Base-by-base conservation (phyloP, 2,797 vertebrate species). In the Rhyacichthys aspro region DNA sequence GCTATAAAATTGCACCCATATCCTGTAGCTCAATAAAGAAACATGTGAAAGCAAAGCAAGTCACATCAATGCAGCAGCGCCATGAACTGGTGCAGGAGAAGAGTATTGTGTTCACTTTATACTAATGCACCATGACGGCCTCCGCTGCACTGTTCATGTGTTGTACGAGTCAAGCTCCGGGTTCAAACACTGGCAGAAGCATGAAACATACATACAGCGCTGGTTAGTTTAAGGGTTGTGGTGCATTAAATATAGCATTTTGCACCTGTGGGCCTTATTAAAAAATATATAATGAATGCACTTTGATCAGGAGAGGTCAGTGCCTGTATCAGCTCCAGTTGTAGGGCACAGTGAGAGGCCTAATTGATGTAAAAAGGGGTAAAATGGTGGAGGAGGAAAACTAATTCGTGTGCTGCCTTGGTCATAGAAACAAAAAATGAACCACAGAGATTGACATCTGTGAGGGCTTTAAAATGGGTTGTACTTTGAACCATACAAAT, bases 241-340 rank as follows among this genome's bases (percentile, higher is more conserved):
- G 55, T 8, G 11, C n/a, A 33, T 68, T 50, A 50, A 65, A 45
- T 19, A 56, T 50, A 65, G 79, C 46, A 74, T 69, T 72, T 59
- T 70, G 72, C 60, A 83, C 74, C 71, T 80, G 44, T 75, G 71
- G 81, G 74, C 73, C 63, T 81, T 86, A 85, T 90, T 89, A 86
- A 72, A 65, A 45, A 52, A 76, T n/a, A n/a, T n/a, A 81, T 74
- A 75, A 81, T 74, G 53, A 77, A 46, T 68, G 49, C 39, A 63
- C 83, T 87, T 83, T 82, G 77, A 87, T 85, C 76, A 68, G 65
- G 46, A 43, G 8, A 50, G 55, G 72, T 69, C 68, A 67, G 70
- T 69, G 38, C 49, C 44, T 38, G 60, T 33, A 58, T 68, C 34
- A 55, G 44, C 67, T 44, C 33, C 56, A 53, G 18, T 62, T 48